Evolutionary conservation across 2,113 vertebrate genomes (phyloP).

Genomic region (Geococcyx californianus): DNA sequence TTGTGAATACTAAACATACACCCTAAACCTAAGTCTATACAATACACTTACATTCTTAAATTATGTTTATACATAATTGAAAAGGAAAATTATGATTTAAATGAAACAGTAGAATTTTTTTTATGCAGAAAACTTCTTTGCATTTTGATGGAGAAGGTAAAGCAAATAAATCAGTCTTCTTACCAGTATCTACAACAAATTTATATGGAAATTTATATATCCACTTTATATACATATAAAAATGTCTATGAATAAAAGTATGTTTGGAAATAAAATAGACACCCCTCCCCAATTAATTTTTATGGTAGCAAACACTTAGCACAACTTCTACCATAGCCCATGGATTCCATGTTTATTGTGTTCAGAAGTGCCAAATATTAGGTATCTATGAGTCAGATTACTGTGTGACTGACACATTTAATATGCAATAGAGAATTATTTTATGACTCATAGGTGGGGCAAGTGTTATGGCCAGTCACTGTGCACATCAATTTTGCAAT

Average conservation of each 20-base stretch:
- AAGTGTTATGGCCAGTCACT: not conserved
- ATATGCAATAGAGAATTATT: not conserved
- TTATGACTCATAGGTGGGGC: not conserved
- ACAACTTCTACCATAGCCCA: not conserved
- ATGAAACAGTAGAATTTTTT: not conserved
- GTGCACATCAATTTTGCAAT: not conserved
- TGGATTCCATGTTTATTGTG: not conserved
- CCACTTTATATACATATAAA: not conserved
- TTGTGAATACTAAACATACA: not conserved
- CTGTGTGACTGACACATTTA: not conserved
- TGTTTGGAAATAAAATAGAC: not conserved
- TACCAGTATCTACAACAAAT: not conserved
- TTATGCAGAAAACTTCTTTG: not conserved
- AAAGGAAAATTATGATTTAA: not conserved
- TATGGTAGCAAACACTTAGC: not conserved
- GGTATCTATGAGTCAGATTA: not conserved
- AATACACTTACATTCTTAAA: not conserved
- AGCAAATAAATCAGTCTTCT: not conserved
- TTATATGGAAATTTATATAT: not conserved
- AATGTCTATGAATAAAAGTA: not conserved
- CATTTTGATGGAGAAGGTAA: not conserved
- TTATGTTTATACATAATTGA: not conserved
- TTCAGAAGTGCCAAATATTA: not conserved
- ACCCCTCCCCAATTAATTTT: not conserved
- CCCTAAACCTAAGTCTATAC: not conserved